These are phyloP conservation scores for Lissonota sp. DNA, from an alignment of 2,888 invertebrate species.

Conservation along the genomic window DNA sequence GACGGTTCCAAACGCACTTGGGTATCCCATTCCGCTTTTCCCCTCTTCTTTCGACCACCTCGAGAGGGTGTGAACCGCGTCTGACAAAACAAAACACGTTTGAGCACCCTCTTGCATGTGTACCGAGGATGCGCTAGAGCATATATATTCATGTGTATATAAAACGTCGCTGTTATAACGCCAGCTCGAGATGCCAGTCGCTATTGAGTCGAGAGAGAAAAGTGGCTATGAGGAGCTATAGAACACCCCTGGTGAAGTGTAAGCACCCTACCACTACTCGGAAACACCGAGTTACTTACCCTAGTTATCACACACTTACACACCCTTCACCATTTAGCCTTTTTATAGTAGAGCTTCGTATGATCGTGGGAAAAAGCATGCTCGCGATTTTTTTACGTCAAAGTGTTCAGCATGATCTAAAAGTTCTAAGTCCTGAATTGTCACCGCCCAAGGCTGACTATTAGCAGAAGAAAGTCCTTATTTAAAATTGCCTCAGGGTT, in stretches of 20 bases:
- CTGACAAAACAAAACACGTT: constrained; percentile 74
- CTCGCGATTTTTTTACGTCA: too few relatives aligned
- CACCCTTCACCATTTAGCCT: constrained; percentile 12
- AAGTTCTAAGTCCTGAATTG: too few relatives aligned
- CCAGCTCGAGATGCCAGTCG: constrained; percentile 67
- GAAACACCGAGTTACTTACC: constrained; percentile 26
- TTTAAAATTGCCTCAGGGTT: too few relatives aligned
- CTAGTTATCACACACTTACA: constrained; percentile 9
- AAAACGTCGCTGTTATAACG: constrained; percentile 20
- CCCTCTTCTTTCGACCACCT: not conserved
- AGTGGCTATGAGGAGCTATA: constrained; percentile 72
- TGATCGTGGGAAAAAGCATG: too few relatives aligned
- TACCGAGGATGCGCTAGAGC: constrained; percentile 67
- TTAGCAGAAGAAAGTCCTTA: too few relatives aligned
- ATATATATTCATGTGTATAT: constrained; percentile 1
- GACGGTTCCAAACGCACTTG: constrained; percentile 16
- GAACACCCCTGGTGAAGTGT: not conserved
- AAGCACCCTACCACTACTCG: constrained; percentile 14
- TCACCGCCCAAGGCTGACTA: too few relatives aligned
- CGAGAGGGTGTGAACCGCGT: constrained; percentile 43
- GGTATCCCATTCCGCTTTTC: constrained; percentile 13
- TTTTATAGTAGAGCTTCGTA: not conserved
- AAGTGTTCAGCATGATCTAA: too few relatives aligned
- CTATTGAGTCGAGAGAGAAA: constrained; percentile 73
- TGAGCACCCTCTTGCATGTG: constrained; percentile 72